Base-by-base conservation (phyloP, 2,888 invertebrate species). In the Oeneis ivallda region DNA sequence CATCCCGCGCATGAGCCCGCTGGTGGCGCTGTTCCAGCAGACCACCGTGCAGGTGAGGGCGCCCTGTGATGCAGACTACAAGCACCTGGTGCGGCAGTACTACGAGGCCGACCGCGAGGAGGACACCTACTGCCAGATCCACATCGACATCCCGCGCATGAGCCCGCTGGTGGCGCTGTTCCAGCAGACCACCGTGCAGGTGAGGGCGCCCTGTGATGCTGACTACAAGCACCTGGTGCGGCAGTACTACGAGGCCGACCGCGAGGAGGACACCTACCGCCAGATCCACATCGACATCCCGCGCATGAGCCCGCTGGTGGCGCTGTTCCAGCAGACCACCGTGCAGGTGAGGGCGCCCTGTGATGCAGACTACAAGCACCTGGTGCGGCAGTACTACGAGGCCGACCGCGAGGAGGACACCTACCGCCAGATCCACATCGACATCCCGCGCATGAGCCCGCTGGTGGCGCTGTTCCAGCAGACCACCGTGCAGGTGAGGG, bases 61-160 rank as follows among this genome's bases (percentile, higher is more conserved):
- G n/a, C n/a, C n/a, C n/a, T n/a, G n/a, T n/a, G n/a, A n/a, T n/a
- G 95, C 97, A 67, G 99, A 99, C 84, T 99, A 99, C 91, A 97
- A 96, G 93, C 96, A 96, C 83, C 95, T 98, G 75, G 97, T 99
- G 19, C 95, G 96, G 72, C 98, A 99, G 87, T 99, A 99, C 93
- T 99, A 98, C 86, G 97, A 97, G 79, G 96, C 96, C 0, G 96
- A 96, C 77, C 79, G 93, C 59, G 94, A 95, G 77, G 97, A 98
- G 79, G 99, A 99, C 80, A 99, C 98, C 26, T 99, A 98, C 92
- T 71, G 90, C 50, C 90, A 93, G 94, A 99, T 99, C 87, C 98
- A 99, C 88, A 99, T 99, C 79, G 99, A 99, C 89, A 98, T 99
- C 86, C 99, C 99, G 64, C 93, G 99, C 80, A 99, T 99, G 99